Evolutionary conservation across 2,113 vertebrate genomes (phyloP), one percentile per base, ranked within the genome.

Genomic region (Saguinus midas): DNA sequence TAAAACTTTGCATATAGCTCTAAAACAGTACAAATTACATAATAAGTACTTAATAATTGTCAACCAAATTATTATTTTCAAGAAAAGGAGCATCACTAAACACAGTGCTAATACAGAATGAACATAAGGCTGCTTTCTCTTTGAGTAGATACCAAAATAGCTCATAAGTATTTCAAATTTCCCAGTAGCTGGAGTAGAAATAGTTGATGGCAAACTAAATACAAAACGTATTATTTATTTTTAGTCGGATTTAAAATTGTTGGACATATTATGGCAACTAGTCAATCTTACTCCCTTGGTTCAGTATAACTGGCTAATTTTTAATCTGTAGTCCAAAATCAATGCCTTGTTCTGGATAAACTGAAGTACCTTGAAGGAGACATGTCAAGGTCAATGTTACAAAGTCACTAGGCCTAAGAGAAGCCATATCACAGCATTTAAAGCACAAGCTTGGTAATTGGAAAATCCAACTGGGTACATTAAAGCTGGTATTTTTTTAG

Each of bases 321-420:
- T 45, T 66, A 75, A 55, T 96, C 37, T 37, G 13, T 25, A 50
- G 35, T 23, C 1, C 29, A 43, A 90, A 45, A 52, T 81, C 35
- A 21, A 43, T 27, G n/a, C 40, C 66, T 48, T 29, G 8, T 27
- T 57, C 17, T 14, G 37, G 3, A 4, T 57, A 32, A 94, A 35
- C n/a, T 8, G 9, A 23, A 35, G 3, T 4, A 4, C 40, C 48
- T 0, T 3, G 3, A 14, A 52, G 21, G 57, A 50, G 10, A 6
- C 50, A 40, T 0, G 37, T 82, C 14, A 48, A 3, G 2, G 37
- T n/a, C 1, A 0, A 23, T 18, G 23, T 45, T 21, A 25, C 7
- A 18, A 86, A 61, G 57, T 70, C 81, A 18, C 1, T 8, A 3
- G 10, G 35, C 45, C 81, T 52, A 10, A 78, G 61, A 48, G 50